phyloP scores from a whole-genome alignment of 2,888 invertebrate genomes.

The Ceratothoa steindachneri region DNA sequence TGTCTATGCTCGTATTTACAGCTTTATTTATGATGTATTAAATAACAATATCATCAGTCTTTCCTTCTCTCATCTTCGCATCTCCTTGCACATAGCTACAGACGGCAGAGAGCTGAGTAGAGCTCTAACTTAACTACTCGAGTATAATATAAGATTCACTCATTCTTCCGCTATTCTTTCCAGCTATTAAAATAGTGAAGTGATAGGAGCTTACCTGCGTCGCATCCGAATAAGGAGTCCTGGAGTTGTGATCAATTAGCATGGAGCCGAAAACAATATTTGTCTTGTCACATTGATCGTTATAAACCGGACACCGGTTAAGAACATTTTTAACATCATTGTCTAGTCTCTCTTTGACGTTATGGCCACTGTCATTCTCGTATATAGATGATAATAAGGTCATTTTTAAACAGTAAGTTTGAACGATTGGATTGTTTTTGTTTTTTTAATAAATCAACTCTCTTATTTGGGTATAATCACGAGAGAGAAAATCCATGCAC shows the following conservation, averaged over 20 bases:
- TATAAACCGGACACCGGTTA: neutral
- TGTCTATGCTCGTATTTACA: no score
- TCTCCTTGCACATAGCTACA: no score
- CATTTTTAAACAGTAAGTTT: neutral
- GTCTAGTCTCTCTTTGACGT: neutral
- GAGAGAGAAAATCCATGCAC: neutral
- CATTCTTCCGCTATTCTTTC: no score
- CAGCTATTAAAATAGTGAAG: no score
- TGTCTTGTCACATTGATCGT: neutral
- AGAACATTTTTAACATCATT: neutral
- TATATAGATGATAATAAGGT: neutral
- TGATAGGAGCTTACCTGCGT: neutral
- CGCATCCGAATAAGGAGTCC: constrained; percentile 8
- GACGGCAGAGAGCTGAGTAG: no score
- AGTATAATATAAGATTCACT: no score
- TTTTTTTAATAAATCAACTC: neutral
- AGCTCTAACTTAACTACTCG: no score
- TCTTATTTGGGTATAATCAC: neutral
- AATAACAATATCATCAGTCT: no score
- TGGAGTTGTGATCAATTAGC: neutral
- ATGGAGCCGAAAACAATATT: neutral
- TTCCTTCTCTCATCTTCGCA: no score
- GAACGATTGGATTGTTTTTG: no score
- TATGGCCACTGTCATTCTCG: neutral
- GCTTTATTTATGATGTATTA: no score